Evolutionary conservation across 2,888 invertebrate genomes (phyloP).

Genomic region (Habrosyne pyritoides): DNA sequence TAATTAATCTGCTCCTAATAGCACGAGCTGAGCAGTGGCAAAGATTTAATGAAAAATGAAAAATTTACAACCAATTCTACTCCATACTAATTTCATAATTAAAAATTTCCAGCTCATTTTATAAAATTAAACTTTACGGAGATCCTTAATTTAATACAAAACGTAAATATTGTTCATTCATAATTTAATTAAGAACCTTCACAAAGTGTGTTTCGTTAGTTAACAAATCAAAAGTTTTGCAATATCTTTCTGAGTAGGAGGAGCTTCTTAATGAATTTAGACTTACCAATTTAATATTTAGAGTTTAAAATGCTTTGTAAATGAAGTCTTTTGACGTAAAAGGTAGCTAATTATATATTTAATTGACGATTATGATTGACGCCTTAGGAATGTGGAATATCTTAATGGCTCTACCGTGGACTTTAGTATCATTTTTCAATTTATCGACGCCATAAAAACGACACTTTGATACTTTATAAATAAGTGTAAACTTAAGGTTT

Average conservation of each 20-base stretch:
- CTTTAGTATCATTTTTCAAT: background rate
- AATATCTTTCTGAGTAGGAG: constrained; percentile 21
- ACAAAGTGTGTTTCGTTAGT: constrained; percentile 33
- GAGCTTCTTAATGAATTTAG: constrained; percentile 5
- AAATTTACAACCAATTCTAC: constrained; percentile 11
- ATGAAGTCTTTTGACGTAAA: background rate
- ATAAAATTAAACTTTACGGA: constrained; percentile 22
- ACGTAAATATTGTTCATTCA: constrained; percentile 36
- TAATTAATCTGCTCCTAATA: no score
- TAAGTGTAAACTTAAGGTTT: no score
- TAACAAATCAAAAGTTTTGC: constrained; percentile 31
- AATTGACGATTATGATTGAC: background rate
- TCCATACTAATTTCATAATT: constrained; percentile 23
- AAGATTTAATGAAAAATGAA: background rate
- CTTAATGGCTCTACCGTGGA: background rate
- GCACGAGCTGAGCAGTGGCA: no score
- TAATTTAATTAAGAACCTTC: constrained; percentile 37
- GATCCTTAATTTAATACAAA: constrained; percentile 13
- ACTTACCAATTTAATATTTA: constrained; percentile 2
- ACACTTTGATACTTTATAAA: no score
- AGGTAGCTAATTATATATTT: background rate
- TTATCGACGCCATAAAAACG: no score
- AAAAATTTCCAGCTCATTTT: constrained; percentile 31
- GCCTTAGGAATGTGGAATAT: background rate
- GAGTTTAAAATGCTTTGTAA: background rate